Conservation (phyloP, 2,888 invertebrate species). For the Dendrolimus pini region DNA sequence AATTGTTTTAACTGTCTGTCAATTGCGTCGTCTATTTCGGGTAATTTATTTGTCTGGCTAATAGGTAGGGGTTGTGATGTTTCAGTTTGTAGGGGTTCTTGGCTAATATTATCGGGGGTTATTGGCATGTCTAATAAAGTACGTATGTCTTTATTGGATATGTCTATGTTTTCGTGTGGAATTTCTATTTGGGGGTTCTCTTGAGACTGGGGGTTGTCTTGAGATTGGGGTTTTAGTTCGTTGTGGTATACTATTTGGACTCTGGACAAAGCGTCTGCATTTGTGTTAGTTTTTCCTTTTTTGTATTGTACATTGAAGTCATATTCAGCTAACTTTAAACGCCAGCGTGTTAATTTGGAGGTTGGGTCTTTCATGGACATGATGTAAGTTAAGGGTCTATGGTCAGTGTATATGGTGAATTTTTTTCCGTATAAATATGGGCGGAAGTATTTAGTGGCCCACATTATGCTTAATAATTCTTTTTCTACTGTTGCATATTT, state of each 20-base stretch:
- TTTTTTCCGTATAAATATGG: conserved; percentile 35
- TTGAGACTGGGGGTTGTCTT: too few relatives aligned
- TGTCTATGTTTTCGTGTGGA: background rate
- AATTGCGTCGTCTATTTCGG: conserved; percentile 16
- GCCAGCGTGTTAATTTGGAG: conserved; percentile 35
- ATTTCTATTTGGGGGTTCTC: background rate
- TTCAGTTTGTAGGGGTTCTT: conserved; percentile 2
- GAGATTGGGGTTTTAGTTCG: background rate
- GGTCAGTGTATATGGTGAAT: conserved; percentile 43
- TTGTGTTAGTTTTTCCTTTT: conserved; percentile 21
- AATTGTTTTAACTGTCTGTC: conserved; percentile 23
- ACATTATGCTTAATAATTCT: conserved; percentile 35
- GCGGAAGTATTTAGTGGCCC: conserved; percentile 33
- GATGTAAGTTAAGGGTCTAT: conserved; percentile 35
- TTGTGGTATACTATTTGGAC: conserved; percentile 14
- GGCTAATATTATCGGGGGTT: conserved; percentile 5
- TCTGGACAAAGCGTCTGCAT: conserved; percentile 24
- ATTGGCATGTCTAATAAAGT: conserved; percentile 9
- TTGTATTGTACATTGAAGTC: conserved; percentile 18
- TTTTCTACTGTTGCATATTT: conserved; percentile 29
- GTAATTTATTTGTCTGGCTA: conserved; percentile 4
- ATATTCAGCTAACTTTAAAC: conserved; percentile 14
- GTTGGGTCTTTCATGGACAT: conserved; percentile 39
- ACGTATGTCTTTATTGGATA: conserved; percentile 5
- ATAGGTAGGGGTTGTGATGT: background rate